A percentile compares a stretch with the other conserved stretches of the same genome.
phyloP scores from a whole-genome alignment of 2,888 invertebrate genomes.

The Aporophyla nigra region DNA sequence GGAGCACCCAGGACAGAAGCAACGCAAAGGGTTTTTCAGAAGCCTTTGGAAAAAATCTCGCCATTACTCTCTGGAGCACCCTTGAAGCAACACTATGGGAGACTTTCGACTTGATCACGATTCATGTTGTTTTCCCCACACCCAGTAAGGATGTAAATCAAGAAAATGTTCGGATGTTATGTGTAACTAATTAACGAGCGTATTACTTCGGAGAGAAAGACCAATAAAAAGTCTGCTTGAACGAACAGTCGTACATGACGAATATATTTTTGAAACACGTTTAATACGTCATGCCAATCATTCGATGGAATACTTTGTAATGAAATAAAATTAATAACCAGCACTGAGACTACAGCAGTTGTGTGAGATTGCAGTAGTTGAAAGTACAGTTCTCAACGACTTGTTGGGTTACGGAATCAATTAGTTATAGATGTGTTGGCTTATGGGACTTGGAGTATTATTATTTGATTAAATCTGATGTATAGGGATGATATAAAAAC shows the following conservation, averaged over 20 bases:
- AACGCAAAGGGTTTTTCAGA: constrained; percentile 97
- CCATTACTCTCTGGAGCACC: constrained; percentile 96
- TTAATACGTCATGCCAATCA: constrained; percentile 43
- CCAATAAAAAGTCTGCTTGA: constrained; percentile 32
- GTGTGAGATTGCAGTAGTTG: constrained; percentile 22
- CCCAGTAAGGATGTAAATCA: constrained; percentile 41
- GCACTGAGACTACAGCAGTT: constrained; percentile 33
- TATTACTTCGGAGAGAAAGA: constrained; percentile 43
- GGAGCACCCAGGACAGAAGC: constrained; percentile 93
- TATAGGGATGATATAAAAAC: constrained; percentile 69
- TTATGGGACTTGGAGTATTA: constrained; percentile 61
- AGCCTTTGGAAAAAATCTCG: constrained; percentile 97
- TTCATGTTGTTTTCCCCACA: constrained; percentile 37
- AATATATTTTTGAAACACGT: constrained; percentile 57
- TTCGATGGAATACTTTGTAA: constrained; percentile 48
- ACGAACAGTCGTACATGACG: constrained; percentile 45
- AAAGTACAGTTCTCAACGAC: constrained; percentile 24
- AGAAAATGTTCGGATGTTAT: constrained; percentile 36
- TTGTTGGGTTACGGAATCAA: constrained; percentile 48
- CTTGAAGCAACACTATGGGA: constrained; percentile 88
- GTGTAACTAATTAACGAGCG: constrained; percentile 36
- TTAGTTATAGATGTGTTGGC: constrained; percentile 51
- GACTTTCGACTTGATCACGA: constrained; percentile 50
- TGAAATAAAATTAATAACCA: constrained; percentile 36
- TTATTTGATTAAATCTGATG: constrained; percentile 70